These are phyloP conservation scores for Typhlichthys eigenmanni DNA, from an alignment of 2,797 vertebrate genomes.

Conservation along the genomic window DNA sequence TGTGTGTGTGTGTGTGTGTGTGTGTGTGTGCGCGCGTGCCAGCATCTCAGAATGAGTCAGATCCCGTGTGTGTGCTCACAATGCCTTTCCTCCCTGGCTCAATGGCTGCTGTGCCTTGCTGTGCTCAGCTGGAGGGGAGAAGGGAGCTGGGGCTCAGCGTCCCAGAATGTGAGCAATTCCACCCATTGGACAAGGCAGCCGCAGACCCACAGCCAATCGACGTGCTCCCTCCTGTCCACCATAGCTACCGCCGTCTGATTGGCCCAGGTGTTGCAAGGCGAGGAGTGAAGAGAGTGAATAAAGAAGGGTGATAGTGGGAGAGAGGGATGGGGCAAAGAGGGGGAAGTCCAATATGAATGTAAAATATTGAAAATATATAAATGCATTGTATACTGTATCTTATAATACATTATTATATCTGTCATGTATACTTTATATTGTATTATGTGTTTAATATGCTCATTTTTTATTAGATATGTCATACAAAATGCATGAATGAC, in stretches of 20 bases:
- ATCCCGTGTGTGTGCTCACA: constrained; percentile 35
- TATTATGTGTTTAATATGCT: too few relatives aligned
- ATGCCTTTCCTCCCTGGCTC: constrained; percentile 73
- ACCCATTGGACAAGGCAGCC: constrained; percentile 63
- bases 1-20: constrained; percentile 17
- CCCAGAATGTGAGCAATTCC: constrained; percentile 54
- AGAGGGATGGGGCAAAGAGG: constrained; percentile 16
- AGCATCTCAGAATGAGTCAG: constrained; percentile 40
- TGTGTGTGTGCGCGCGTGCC: constrained; percentile 14
- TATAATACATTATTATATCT: too few relatives aligned
- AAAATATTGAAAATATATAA: too few relatives aligned
- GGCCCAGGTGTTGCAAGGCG: constrained; percentile 79
- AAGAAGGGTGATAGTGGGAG: constrained; percentile 20
- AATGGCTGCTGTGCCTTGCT: constrained; percentile 54
- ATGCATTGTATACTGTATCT: too few relatives aligned
- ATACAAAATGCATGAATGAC: too few relatives aligned
- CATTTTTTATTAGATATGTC: too few relatives aligned
- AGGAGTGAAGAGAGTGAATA: constrained; percentile 52
- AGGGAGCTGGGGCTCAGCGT: constrained; percentile 51
- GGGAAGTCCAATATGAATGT: neutral
- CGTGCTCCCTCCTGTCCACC: constrained; percentile 51
- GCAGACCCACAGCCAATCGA: constrained; percentile 67
- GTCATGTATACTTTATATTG: too few relatives aligned
- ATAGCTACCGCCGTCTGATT: constrained; percentile 68
- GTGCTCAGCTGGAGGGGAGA: constrained; percentile 59